Base-by-base conservation (phyloP, 1,140 invertebrate species). In the Sitophilus oryzae region DNA sequence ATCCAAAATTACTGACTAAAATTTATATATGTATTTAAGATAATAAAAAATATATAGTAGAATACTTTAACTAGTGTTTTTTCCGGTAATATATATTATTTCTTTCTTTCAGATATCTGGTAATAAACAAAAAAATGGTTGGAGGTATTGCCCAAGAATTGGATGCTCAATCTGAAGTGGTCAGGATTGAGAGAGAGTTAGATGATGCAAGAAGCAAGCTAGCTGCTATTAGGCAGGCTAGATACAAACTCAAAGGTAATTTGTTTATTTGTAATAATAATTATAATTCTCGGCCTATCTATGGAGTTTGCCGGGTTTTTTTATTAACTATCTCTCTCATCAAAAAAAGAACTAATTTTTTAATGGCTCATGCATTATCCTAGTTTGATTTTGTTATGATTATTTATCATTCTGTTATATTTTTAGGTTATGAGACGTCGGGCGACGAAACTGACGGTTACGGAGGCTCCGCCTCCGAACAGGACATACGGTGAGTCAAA, bases 141-240 rank as follows among this genome's bases (percentile, higher is more conserved):
- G 90, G 89, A 45, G 91, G 92, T 16, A 92, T 94, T 65, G 90
- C 91, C 1, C 91, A 95, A 68, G 91, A 95, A 75, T 93, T 96
- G 40, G 85, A 93, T 66, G 56, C 48, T 3, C 56, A 56, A 56
- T 58, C 60, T 8, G 60, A 93, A 65, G 92, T 97, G 0, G 75
- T 97, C 15, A 81, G 89, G 54, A 96, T 96, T 67, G 95, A 98
- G 71, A 83, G 88, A 52, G 90, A 99, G 75, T 73, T 98, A 20
- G 88, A 93, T 66, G 91, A 93, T 68, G 96, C 96, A 0, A 77
- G 93, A 47, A 85, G 86, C n/a, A 81, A 89, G 45, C 74, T 98
- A 18, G 92, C 83, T 1, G 86, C 87, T 25, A 90, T 92, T 63
- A 76, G 88, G 18, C 87, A 90, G 64, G 88, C 88, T 1, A 91